These are phyloP conservation scores for Montipora cactus DNA, from an alignment of 64 coral and sea anemone species.

Conservation along the genomic window DNA sequence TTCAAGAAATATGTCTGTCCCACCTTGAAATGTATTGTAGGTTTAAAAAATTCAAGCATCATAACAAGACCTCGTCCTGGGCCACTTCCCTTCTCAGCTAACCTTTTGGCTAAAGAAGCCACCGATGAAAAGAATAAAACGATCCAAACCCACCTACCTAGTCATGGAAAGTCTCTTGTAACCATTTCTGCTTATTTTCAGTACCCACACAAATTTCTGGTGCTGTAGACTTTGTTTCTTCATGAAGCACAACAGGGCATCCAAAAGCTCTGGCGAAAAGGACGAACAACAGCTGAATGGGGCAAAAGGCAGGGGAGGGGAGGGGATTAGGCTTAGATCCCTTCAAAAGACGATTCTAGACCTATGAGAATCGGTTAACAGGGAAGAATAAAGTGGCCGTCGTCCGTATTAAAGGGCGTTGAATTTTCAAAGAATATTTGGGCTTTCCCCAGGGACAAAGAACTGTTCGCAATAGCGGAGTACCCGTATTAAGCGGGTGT, in stretches of 20 bases:
- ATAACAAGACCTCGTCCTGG: neutral
- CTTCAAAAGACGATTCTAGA: no score
- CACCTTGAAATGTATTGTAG: no score
- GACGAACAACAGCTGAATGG: neutral
- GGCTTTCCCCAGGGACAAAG: no score
- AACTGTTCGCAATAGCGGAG: constrained; percentile 8
- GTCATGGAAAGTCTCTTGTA: constrained; percentile 63
- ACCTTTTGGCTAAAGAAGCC: neutral
- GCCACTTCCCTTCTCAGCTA: neutral
- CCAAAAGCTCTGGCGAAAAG: constrained; percentile 17
- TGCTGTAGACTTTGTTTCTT: constrained; percentile 54
- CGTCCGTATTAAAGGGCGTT: no score
- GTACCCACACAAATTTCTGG: constrained; percentile 71
- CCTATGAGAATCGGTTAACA: no score
- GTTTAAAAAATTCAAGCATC: no score
- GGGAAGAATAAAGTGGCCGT: no score
- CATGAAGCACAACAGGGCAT: constrained; percentile 43
- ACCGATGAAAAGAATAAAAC: no score
- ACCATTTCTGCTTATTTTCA: constrained; percentile 59
- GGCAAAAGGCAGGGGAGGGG: no score
- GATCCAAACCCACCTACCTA: neutral
- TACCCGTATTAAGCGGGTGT: constrained; percentile 36
- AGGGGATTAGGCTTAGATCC: no score
- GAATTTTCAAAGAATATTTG: no score
- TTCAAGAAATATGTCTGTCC: no score